Evolutionary conservation across 2,113 vertebrate species (phyloP).

Genomic region (Grantiella picta): DNA sequence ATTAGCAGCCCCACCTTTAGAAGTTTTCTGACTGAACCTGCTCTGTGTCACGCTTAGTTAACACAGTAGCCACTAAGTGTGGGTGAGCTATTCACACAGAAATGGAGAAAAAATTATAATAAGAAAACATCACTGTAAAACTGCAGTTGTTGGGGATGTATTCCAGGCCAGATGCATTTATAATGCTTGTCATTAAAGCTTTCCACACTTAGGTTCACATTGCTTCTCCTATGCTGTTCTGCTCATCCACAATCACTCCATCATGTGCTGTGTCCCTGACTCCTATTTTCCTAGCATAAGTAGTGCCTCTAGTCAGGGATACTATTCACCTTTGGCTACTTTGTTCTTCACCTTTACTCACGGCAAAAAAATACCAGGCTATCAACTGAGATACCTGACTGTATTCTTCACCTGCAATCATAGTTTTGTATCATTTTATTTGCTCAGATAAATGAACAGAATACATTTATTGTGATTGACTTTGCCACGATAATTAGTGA

Average conservation of each 20-base stretch:
- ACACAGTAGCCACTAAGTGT: not conserved
- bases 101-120: not conserved
- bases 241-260: not conserved
- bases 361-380: not conserved
- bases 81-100: not conserved
- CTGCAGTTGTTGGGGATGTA: not conserved
- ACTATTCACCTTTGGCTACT: not conserved
- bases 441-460: not conserved
- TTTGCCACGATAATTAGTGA: not conserved
- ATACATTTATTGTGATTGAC: not conserved
- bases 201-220: not conserved
- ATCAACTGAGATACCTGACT: not conserved
- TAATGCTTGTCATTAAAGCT: not conserved
- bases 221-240: not conserved
- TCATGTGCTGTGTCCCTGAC: not conserved
- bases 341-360: not conserved
- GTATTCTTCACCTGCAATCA: not conserved
- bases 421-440: not conserved
- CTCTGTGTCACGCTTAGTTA: not conserved
- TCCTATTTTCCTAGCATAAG: not conserved
- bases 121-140: not conserved
- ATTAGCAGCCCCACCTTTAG: not conserved
- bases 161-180: not conserved
- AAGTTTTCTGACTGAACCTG: not conserved
- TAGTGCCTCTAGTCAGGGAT: not conserved